A percentile compares a stretch with the other conserved stretches of the same genome.
phyloP scores from a whole-genome alignment of 1,140 invertebrate species.

The Bombus sylvicola region DNA sequence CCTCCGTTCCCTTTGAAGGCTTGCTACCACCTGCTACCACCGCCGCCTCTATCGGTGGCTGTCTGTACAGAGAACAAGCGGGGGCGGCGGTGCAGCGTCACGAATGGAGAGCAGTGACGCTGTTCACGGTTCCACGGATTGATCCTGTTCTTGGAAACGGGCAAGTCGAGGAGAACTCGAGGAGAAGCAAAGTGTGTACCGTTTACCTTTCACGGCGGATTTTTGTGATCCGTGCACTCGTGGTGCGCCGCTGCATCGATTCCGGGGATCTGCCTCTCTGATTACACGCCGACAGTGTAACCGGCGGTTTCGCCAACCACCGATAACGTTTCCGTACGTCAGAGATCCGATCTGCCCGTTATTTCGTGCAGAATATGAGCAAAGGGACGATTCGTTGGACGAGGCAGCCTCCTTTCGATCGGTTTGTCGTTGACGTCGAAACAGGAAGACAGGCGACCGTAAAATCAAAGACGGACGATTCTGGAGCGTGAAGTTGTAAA shows the following conservation, averaged over 20 bases:
- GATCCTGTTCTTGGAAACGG: conserved; percentile 27
- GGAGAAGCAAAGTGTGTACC: background rate
- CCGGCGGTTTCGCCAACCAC: background rate
- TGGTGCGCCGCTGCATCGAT: background rate
- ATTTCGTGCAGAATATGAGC: background rate
- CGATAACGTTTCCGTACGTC: background rate
- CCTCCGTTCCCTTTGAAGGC: conserved; percentile 35
- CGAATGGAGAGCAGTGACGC: conserved; percentile 51
- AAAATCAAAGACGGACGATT: too few relatives aligned
- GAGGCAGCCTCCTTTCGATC: too few relatives aligned
- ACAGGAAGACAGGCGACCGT: too few relatives aligned
- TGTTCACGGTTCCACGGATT: conserved; percentile 57
- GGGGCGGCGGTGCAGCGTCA: conserved; percentile 30
- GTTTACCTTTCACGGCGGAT: background rate
- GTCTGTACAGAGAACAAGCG: conserved; percentile 30
- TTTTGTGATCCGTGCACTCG: background rate
- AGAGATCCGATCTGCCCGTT: background rate
- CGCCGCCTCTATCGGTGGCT: conserved; percentile 35
- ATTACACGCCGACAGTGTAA: background rate
- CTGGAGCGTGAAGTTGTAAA: too few relatives aligned
- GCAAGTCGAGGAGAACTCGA: background rate
- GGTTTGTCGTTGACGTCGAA: too few relatives aligned
- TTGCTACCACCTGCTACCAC: conserved; percentile 53
- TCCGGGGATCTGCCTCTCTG: background rate
- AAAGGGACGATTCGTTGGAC: too few relatives aligned